These are phyloP conservation scores for Caradrina kadenii DNA, from an alignment of 2,888 invertebrate genomes.

Conservation along the genomic window DNA sequence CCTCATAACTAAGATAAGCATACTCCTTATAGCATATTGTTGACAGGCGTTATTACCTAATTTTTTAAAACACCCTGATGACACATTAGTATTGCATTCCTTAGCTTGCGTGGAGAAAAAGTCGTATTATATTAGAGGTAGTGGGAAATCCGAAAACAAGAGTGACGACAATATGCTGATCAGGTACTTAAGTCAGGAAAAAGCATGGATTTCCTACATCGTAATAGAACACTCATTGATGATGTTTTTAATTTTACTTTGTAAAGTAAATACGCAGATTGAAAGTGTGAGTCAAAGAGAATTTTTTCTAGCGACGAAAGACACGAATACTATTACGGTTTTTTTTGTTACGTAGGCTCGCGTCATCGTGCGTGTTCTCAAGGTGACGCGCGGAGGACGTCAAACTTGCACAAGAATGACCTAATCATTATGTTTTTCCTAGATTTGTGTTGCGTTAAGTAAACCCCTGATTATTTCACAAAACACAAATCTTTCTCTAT, in stretches of 20 bases:
- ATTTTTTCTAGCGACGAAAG: slow-evolving; percentile 44
- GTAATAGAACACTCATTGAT: background rate
- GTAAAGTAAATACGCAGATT: slow-evolving; percentile 16
- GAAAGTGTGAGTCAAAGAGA: slow-evolving; percentile 43
- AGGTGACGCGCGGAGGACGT: slow-evolving; percentile 45
- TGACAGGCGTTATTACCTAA: too few relatives aligned
- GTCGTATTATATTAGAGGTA: background rate
- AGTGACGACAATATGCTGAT: background rate
- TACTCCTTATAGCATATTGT: background rate
- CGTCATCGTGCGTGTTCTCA: slow-evolving; percentile 43
- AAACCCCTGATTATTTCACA: background rate
- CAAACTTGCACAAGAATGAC: slow-evolving; percentile 34
- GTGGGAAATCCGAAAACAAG: background rate
- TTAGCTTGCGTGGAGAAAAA: background rate
- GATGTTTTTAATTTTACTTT: slow-evolving; percentile 7
- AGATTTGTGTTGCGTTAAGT: background rate
- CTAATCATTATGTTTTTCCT: slow-evolving; percentile 22
- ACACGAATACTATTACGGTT: slow-evolving; percentile 17
- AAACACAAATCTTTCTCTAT: background rate
- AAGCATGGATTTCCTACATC: background rate
- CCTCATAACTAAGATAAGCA: background rate
- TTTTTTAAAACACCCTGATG: background rate
- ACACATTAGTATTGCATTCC: background rate
- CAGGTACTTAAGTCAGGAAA: background rate
- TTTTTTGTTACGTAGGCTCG: slow-evolving; percentile 36